Evolutionary conservation across 2,797 vertebrate species (phyloP), one percentile per base, ranked within the genome.

Genomic region (Bufotes viridis): DNA sequence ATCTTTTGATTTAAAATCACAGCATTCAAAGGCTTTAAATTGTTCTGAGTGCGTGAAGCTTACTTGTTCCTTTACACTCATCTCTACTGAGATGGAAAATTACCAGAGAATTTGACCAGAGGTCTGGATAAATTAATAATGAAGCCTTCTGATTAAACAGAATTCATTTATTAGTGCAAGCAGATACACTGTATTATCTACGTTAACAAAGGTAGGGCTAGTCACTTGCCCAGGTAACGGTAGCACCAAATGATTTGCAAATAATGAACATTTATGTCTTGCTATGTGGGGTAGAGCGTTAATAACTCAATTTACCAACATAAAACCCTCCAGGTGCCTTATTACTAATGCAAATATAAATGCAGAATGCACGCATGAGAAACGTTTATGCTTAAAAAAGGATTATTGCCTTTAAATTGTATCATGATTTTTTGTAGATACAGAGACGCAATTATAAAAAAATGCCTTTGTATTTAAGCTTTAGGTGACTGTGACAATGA

Each of bases 261-360:
- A 63, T 85, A 85, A 85, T 78, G 70, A 85, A 76, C 83, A 63
- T 72, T 85, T 76, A 78, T 63, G 72, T 85, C 72, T 85, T 76
- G 83, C 83, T 76, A 76, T 85, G 83, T 61, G 34, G 72, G 72
- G 58, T 85, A 63, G 83, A 85, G 55, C 60, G n/a, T 65, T 85
- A 76, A 85, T 76, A 85, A 85, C 83, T 51, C 53, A 76, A 85
- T 85, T 85, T 85, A 85, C 83, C 83, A 85, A 85, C 83, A 85
- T 85, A 72, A 85, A 63, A 53, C 83, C 83, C 83, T 76, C 29
- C 58, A 76, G 72, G 83, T 63, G 34, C 57, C 58, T 34, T 18
- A 76, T 85, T 85, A 76, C 58, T 78, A 76, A 76, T 85, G 70
- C 58, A 76, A 76, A 85, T 58, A 76, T 72, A 84, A 84, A 74